Conservation (phyloP, 2,113 vertebrate species). For the Pelusios castaneus region DNA sequence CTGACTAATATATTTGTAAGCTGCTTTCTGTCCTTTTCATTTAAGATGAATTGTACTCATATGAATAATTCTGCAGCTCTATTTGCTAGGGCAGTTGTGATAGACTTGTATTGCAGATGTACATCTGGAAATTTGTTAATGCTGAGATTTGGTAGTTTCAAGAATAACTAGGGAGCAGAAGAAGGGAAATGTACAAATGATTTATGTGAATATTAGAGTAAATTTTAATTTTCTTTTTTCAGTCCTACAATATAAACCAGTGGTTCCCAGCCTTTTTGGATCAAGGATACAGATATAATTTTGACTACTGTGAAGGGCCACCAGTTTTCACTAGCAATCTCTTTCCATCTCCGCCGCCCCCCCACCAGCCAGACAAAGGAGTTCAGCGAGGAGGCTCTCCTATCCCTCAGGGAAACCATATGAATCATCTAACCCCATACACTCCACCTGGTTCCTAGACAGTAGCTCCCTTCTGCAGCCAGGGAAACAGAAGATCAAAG, state of each 20-base stretch:
- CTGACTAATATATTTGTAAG: constrained; percentile 6
- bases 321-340: no score
- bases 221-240: neutral
- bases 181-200: neutral
- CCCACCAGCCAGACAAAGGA: no score
- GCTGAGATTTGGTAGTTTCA: accelerated
- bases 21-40: neutral
- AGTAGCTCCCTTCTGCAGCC: no score
- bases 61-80: neutral
- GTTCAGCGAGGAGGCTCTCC: no score
- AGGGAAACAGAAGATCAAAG: no score
- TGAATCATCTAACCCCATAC: no score
- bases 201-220: neutral
- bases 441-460: no score
- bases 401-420: no score
- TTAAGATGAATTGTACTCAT: constrained; percentile 18
- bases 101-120: neutral
- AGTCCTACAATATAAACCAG: neutral
- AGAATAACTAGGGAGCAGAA: neutral
- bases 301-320: no score
- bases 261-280: no score
- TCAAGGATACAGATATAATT: no score
- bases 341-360: no score
- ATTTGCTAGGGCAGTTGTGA: neutral
- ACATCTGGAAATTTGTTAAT: neutral